Evolutionary conservation across 2,888 invertebrate species (phyloP).

Genomic region (Pycnomerus fuliginosus): DNA sequence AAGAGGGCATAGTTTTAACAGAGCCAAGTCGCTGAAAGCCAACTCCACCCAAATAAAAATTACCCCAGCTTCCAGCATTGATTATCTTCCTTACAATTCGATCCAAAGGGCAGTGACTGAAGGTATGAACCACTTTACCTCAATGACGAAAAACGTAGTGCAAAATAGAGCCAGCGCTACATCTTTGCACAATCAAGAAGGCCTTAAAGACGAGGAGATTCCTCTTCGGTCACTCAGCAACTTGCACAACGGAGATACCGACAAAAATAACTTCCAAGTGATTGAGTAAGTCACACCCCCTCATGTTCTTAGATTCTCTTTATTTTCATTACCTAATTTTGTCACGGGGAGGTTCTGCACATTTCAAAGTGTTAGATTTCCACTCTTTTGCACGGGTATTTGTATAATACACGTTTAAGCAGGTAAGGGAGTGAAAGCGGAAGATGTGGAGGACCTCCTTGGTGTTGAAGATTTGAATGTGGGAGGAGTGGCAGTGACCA

Average conservation of each 20-base stretch:
- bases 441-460: constrained; percentile 16
- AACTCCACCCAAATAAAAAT: constrained; percentile 57
- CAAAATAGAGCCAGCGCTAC: constrained; percentile 47
- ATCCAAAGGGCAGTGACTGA: constrained; percentile 58
- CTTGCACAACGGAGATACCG: constrained; percentile 66
- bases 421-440: background rate
- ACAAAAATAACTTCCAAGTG: constrained; percentile 68
- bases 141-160: constrained; percentile 52
- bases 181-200: constrained; percentile 45
- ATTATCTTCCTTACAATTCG: constrained; percentile 61
- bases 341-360: constrained; percentile 21
- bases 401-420: too few relatives aligned
- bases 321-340: constrained; percentile 12
- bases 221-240: constrained; percentile 69
- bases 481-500: constrained; percentile 21
- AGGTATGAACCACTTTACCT: constrained; percentile 60
- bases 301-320: constrained; percentile 1
- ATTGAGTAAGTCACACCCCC: constrained; percentile 64
- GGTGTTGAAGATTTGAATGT: constrained; percentile 23
- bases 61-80: constrained; percentile 52
- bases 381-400: too few relatives aligned
- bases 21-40: constrained; percentile 61
- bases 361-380: background rate
- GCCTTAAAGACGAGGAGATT: constrained; percentile 65
- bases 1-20: constrained; percentile 64